Base-by-base conservation (phyloP, 2,888 invertebrate species). In the Hanleya hanleyi region DNA sequence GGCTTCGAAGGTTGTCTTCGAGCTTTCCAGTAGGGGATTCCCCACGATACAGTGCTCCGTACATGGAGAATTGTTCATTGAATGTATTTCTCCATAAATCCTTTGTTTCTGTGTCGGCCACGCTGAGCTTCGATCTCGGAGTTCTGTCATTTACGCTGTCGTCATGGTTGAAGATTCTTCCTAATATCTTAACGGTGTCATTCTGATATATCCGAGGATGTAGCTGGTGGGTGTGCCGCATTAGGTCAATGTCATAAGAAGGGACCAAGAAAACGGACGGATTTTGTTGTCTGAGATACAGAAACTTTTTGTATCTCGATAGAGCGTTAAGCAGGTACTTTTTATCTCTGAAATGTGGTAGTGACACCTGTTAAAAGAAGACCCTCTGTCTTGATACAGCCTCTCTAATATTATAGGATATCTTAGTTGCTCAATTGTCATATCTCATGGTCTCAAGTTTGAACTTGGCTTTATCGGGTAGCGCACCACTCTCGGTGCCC, bases 161-260 rank as follows among this genome's bases (percentile, higher is more conserved):
- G 80, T 92, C 91, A 81, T 92, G 92, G 76, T 90, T 90, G 73
- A 92, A 87, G 49, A 91, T 79, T 47, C 86, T 82, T 6, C 89
- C 88, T 6, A 90, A 79, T 15, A 89, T 74, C 15, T 77, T 77
- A 36, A 77, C 78, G 29, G 87, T 89, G 71, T 90, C 90, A 41
- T 84, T 78, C 71, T 83, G 83, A 75, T 90, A 90, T 7, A 73
- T 70, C 12, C 79, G 50, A n/a, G 90, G 90, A 69, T 89, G 87
- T 50, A 91, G 89, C 84, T 91, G 91, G 82, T 92, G 92, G 0
- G 91, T 85, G 79, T 92, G 92, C 92, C 92, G 92, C 6, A 91
- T 85, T 38, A 92, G 81, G 79, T 92, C 92, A 76, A 91, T 91
- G 80, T 92, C 92, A 77, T 92, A 92, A 81, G 91, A 92, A 2